Evolutionary conservation across 2,113 vertebrate genomes (phyloP).

Genomic region (Sula dactylatra): DNA sequence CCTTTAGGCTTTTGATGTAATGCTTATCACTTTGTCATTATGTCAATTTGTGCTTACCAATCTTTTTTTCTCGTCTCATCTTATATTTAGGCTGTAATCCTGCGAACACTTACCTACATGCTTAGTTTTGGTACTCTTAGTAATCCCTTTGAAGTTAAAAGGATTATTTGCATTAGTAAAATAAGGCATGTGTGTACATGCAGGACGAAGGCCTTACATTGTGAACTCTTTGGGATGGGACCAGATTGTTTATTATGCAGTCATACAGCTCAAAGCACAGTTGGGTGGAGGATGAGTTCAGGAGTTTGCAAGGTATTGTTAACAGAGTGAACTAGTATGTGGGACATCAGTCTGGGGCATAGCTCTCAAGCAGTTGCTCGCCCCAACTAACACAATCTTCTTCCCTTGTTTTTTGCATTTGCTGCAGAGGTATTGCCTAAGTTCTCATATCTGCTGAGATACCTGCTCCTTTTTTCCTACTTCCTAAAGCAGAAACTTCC

Average conservation of each 20-base stretch:
- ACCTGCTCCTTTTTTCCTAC: not conserved
- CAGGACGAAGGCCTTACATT: constrained; percentile 1
- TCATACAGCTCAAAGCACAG: not conserved
- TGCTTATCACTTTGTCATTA: constrained; percentile 41
- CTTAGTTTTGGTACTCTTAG: constrained; percentile 25
- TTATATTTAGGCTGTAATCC: constrained; percentile 23
- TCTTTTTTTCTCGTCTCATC: not conserved
- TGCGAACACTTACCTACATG: constrained; percentile 8
- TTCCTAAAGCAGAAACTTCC: not conserved
- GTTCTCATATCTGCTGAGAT: not conserved
- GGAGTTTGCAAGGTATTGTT: not conserved
- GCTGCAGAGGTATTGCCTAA: not conserved
- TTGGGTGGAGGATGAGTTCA: not conserved
- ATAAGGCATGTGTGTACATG: constrained; percentile 6
- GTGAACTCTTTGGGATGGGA: not conserved
- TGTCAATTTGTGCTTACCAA: constrained; percentile 32
- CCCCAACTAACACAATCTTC: not conserved
- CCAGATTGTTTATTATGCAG: not conserved
- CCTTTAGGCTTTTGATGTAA: not conserved
- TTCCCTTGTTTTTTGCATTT: not conserved
- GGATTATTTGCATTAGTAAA: constrained; percentile 61
- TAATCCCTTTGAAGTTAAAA: constrained; percentile 64
- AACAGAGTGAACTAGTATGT: not conserved
- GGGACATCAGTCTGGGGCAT: not conserved
- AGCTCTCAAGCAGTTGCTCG: not conserved